Evolutionary conservation across 2,797 vertebrate genomes (phyloP).

Genomic region (Benthosema pterotum): DNA sequence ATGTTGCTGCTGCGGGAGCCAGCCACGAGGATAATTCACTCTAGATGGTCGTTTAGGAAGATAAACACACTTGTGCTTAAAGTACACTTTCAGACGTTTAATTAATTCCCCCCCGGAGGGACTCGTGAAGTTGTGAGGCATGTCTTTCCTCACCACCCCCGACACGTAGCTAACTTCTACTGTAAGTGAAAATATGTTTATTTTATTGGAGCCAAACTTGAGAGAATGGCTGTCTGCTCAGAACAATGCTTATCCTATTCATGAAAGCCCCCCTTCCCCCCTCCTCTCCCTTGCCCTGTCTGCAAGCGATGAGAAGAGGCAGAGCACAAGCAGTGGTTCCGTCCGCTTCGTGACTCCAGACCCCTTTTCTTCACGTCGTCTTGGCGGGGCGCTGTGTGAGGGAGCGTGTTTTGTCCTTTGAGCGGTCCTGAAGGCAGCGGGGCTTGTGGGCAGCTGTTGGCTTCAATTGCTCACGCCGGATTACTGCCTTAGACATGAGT

Average conservation of each 20-base stretch:
- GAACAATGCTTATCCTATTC: slow-evolving; percentile 3
- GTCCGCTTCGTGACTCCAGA: background rate
- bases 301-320: slow-evolving; percentile 1
- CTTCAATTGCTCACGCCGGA: slow-evolving; percentile 69
- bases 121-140: background rate
- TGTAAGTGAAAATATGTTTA: background rate
- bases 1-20: background rate
- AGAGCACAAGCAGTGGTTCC: background rate
- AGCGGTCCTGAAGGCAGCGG: slow-evolving; percentile 48
- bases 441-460: slow-evolving; percentile 75
- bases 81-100: slow-evolving; percentile 7
- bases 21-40: background rate
- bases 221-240: slow-evolving; percentile 2
- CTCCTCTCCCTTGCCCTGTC: too few relatives aligned
- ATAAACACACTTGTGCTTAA: slow-evolving; percentile 17
- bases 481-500: slow-evolving; percentile 69
- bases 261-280: background rate
- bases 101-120: background rate
- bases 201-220: slow-evolving; percentile 4
- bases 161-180: background rate
- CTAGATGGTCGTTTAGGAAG: slow-evolving; percentile 1
- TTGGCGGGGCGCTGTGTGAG: background rate
- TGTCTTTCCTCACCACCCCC: background rate
- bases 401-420: slow-evolving; percentile 9
- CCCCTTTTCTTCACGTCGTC: background rate